Evolutionary conservation across 2,888 invertebrate species (phyloP).

Genomic region (Torymus tubicola): DNA sequence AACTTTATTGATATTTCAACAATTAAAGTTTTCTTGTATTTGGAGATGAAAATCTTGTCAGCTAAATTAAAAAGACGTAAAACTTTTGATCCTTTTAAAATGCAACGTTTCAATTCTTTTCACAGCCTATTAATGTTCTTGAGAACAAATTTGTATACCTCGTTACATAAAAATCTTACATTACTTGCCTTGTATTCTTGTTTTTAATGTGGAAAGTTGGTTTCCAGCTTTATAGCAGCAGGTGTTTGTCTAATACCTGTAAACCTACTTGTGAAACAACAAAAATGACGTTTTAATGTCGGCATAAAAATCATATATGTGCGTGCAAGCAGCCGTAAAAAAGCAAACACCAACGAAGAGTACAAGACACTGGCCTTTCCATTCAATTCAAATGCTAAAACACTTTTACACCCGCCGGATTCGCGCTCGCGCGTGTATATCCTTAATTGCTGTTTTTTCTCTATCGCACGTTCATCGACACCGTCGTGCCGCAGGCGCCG

Average conservation of each 20-base stretch:
- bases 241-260: constrained; percentile 23
- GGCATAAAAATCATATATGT: constrained; percentile 52
- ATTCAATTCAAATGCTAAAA: constrained; percentile 49
- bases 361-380: background rate
- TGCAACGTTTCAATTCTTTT: background rate
- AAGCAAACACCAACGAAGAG: background rate
- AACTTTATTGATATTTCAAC: no score
- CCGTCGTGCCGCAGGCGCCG: background rate
- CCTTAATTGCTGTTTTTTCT: constrained; percentile 29
- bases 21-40: no score
- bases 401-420: constrained; percentile 16
- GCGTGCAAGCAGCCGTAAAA: constrained; percentile 30
- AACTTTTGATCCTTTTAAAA: no score
- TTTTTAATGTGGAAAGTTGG: constrained; percentile 3
- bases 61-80: no score
- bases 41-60: no score
- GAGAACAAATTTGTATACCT: background rate
- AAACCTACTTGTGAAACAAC: constrained; percentile 49
- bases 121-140: background rate
- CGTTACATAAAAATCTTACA: background rate
- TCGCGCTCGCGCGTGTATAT: no score
- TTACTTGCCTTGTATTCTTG: constrained; percentile 11
- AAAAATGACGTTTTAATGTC: constrained; percentile 37
- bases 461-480: background rate
- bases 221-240: background rate